Conservation (phyloP, 2,113 vertebrate species). For the Rhizomys pruinosus region DNA sequence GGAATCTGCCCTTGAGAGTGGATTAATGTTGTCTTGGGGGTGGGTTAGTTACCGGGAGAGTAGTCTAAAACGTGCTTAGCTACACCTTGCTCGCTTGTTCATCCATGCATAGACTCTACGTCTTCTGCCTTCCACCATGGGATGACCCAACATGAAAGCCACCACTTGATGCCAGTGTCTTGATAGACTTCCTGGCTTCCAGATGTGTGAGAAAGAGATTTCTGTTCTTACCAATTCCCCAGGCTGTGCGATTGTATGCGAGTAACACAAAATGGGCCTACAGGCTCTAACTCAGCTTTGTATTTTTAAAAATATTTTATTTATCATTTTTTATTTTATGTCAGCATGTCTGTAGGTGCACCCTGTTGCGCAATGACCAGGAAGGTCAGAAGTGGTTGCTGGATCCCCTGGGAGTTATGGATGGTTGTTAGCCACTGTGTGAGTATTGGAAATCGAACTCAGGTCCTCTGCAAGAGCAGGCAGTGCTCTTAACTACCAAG, state of each 20-base stretch:
- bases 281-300: neutral
- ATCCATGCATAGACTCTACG: no score
- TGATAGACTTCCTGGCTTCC: neutral
- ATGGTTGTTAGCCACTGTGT: no score
- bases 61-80: neutral
- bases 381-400: no score
- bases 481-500: no score
- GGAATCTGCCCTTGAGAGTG: neutral
- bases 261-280: neutral
- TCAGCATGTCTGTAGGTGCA: no score
- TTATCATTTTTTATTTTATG: no score
- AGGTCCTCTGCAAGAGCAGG: no score
- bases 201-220: neutral
- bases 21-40: neutral
- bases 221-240: neutral
- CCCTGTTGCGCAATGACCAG: no score
- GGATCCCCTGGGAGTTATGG: no score
- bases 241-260: neutral
- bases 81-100: neutral
- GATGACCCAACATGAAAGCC: neutral
- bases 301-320: no score
- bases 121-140: neutral
- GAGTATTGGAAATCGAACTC: no score
- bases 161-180: neutral
- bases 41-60: neutral